Percentiles rank a stretch among this genome's conserved stretches.
These are phyloP conservation scores for Spinibarbus caldwelli DNA, from an alignment of 2,797 vertebrate genomes.

Conservation along the genomic window DNA sequence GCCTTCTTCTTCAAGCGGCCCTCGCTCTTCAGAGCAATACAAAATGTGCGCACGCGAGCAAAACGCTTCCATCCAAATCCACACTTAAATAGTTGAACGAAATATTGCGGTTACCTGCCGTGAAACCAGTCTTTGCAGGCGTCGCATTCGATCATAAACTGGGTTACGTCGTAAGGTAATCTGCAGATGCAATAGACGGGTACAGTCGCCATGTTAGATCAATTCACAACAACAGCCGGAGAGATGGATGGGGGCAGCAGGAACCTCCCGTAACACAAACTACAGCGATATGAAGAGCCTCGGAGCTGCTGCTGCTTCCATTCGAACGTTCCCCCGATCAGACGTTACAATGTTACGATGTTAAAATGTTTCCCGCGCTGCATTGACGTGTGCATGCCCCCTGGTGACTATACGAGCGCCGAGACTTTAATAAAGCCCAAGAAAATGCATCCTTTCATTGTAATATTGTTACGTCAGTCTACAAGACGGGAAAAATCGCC, in stretches of 20 bases:
- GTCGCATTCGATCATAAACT: slow-evolving; percentile 99
- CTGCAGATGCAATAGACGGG: slow-evolving; percentile 99
- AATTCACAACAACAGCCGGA: slow-evolving; percentile 85
- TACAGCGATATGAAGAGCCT: slow-evolving; percentile 73
- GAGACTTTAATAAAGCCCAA: slow-evolving; percentile 73
- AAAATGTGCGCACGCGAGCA: slow-evolving; percentile 77
- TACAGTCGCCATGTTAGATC: slow-evolving; percentile 98
- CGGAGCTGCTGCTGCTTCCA: slow-evolving; percentile 69
- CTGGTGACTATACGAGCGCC: slow-evolving; percentile 81
- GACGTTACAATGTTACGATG: slow-evolving; percentile 50
- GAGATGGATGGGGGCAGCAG: slow-evolving; percentile 73
- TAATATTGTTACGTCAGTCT: slow-evolving; percentile 74
- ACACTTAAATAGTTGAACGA: slow-evolving; percentile 47
- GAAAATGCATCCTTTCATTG: slow-evolving; percentile 72
- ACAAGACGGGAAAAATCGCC: slow-evolving; percentile 64
- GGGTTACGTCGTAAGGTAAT: slow-evolving; percentile 98
- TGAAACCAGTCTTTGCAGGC: slow-evolving; percentile 98
- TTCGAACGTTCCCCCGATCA: slow-evolving; percentile 48
- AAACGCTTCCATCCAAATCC: slow-evolving; percentile 65
- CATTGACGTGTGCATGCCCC: slow-evolving; percentile 82
- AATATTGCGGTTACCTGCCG: slow-evolving; percentile 87
- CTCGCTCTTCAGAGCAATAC: slow-evolving; percentile 66
- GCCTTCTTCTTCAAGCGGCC: slow-evolving; percentile 85
- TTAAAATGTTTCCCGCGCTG: slow-evolving; percentile 76
- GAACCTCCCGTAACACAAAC: slow-evolving; percentile 77